phyloP scores from a whole-genome alignment of 2,888 invertebrate genomes.

The Tetheella fluctuosa region DNA sequence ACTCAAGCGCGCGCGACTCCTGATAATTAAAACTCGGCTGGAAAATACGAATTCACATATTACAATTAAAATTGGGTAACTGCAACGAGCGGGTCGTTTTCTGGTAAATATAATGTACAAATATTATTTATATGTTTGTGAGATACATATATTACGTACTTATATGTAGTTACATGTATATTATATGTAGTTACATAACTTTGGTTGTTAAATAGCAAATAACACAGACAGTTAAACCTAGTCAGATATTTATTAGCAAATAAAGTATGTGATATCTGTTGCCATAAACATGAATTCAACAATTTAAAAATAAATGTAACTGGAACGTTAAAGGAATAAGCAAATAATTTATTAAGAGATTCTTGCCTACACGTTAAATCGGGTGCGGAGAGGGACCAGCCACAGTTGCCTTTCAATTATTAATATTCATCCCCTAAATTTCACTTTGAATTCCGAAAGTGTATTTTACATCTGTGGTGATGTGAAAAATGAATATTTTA shows the following conservation, averaged over 20 bases:
- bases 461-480: neutral
- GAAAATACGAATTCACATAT: constrained; percentile 82
- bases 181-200: neutral
- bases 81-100: constrained; percentile 67
- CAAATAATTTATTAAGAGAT: neutral
- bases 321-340: neutral
- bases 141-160: neutral
- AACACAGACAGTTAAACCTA: neutral
- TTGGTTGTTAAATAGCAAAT: neutral
- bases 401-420: constrained; percentile 42
- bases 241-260: too few species aligned
- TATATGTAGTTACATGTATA: too few species aligned
- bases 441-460: constrained; percentile 33
- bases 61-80: constrained; percentile 80
- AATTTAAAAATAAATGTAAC: neutral
- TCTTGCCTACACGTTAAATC: constrained; percentile 16
- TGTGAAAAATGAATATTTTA: neutral
- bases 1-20: constrained; percentile 79
- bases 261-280: too few species aligned
- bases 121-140: constrained; percentile 39
- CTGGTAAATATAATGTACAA: constrained; percentile 57
- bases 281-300: too few species aligned
- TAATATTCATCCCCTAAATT: constrained; percentile 45
- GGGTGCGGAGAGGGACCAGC: constrained; percentile 28
- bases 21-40: constrained; percentile 84